Conservation (phyloP, 2,888 invertebrate genomes). For the Watsonalla binaria region DNA sequence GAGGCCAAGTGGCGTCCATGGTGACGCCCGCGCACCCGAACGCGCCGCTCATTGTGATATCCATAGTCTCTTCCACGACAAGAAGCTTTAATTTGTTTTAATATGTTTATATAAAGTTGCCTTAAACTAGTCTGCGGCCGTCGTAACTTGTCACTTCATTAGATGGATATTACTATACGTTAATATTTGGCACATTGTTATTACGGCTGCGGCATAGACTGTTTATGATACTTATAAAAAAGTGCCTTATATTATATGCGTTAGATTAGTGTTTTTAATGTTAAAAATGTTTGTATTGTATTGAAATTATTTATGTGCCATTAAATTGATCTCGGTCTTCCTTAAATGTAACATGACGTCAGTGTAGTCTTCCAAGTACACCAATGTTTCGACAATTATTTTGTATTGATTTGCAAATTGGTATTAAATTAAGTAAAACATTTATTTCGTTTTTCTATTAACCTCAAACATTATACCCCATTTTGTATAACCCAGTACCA, state of each 20-base stretch:
- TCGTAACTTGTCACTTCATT: not conserved
- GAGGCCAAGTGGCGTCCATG: slow-evolving; percentile 71
- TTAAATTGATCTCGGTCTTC: slow-evolving; percentile 70
- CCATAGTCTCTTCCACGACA: slow-evolving; percentile 67
- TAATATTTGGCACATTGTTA: not conserved
- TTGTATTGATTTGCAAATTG: not conserved
- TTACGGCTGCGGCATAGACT: slow-evolving; percentile 12
- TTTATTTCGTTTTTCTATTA: not conserved
- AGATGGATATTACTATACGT: not conserved
- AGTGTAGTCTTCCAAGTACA: slow-evolving; percentile 23
- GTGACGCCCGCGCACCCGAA: slow-evolving; percentile 29
- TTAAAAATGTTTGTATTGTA: slow-evolving; percentile 1
- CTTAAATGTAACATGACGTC: slow-evolving; percentile 17
- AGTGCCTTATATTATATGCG: slow-evolving; percentile 14
- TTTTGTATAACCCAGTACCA: no score
- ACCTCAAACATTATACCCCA: not conserved
- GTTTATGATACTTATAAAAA: not conserved
- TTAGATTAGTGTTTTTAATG: not conserved
- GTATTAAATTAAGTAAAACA: not conserved
- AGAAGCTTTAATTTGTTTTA: slow-evolving; percentile 76
- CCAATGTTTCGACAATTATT: slow-evolving; percentile 11
- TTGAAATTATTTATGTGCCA: slow-evolving; percentile 48
- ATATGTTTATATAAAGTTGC: slow-evolving; percentile 32
- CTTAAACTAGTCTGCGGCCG: not conserved
- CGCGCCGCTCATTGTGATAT: slow-evolving; percentile 60